phyloP scores from a whole-genome alignment of 2,888 invertebrate genomes.

The Amorpha juglandis region DNA sequence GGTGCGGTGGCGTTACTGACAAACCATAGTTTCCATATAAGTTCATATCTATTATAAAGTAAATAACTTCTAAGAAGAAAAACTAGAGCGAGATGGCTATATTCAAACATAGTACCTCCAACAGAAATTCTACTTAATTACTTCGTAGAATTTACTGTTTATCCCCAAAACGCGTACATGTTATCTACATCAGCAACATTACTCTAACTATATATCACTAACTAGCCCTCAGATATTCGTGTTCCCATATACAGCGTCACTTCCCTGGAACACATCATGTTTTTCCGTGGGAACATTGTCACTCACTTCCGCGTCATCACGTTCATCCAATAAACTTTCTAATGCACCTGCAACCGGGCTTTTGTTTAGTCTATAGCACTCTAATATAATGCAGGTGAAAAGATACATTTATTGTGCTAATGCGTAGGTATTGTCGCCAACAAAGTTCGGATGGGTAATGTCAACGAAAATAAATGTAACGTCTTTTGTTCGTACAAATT shows the following conservation, averaged over 20 bases:
- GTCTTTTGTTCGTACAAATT: not conserved
- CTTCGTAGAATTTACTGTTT: too few relatives aligned
- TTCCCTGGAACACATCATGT: conserved; percentile 74
- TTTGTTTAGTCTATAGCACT: conserved; percentile 20
- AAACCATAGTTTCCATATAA: too few relatives aligned
- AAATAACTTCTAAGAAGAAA: too few relatives aligned
- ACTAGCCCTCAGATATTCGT: conserved; percentile 46
- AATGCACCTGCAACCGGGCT: not conserved
- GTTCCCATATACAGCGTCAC: conserved; percentile 55
- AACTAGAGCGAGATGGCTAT: too few relatives aligned
- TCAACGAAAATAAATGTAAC: not conserved
- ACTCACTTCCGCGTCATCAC: conserved; percentile 42
- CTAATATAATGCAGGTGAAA: not conserved
- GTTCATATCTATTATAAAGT: too few relatives aligned
- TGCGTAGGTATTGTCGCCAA: conserved; percentile 7
- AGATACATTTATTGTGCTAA: not conserved
- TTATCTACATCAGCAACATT: not conserved
- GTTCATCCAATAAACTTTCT: conserved; percentile 37
- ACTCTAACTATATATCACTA: not conserved
- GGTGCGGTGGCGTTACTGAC: too few relatives aligned
- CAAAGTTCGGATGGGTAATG: not conserved
- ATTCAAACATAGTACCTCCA: too few relatives aligned
- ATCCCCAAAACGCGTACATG: not conserved
- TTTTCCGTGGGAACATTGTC: conserved; percentile 60
- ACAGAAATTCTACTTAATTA: too few relatives aligned